These are phyloP conservation scores for Cantharis rustica DNA, from an alignment of 2,888 invertebrate species.

Conservation along the genomic window DNA sequence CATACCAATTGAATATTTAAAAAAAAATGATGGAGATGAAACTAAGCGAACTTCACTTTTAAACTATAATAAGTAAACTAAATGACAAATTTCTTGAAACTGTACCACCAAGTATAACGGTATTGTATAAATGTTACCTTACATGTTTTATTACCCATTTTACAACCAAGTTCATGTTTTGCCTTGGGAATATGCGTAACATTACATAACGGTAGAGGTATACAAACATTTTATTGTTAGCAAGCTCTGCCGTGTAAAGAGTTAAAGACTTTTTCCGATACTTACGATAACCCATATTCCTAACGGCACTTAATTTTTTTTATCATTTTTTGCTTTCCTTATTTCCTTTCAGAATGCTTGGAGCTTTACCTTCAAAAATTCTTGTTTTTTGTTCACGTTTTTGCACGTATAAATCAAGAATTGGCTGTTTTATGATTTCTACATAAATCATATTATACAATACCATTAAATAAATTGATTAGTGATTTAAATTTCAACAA, in stretches of 20 bases:
- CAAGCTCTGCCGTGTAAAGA: conserved; percentile 12
- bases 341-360: background rate
- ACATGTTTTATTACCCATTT: conserved; percentile 53
- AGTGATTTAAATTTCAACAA: background rate
- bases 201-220: conserved; percentile 48
- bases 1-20: background rate
- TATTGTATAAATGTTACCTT: conserved; percentile 39
- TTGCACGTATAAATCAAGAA: background rate
- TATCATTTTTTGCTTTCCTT: background rate
- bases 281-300: conserved; percentile 12
- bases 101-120: conserved; percentile 47
- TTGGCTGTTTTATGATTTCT: background rate
- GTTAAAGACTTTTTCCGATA: conserved; percentile 6
- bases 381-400: background rate
- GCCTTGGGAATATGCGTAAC: conserved; percentile 53
- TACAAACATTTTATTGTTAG: conserved; percentile 17
- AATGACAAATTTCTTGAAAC: conserved; percentile 27
- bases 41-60: conserved; percentile 14
- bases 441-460: background rate
- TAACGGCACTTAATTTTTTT: conserved; percentile 38
- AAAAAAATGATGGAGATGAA: background rate
- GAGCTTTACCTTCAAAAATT: background rate
- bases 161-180: conserved; percentile 51
- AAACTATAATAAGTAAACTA: conserved; percentile 28
- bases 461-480: background rate